These are phyloP conservation scores for Lordiphosa clarofinis DNA, from an alignment of 1,140 invertebrate species.

Conservation along the genomic window DNA sequence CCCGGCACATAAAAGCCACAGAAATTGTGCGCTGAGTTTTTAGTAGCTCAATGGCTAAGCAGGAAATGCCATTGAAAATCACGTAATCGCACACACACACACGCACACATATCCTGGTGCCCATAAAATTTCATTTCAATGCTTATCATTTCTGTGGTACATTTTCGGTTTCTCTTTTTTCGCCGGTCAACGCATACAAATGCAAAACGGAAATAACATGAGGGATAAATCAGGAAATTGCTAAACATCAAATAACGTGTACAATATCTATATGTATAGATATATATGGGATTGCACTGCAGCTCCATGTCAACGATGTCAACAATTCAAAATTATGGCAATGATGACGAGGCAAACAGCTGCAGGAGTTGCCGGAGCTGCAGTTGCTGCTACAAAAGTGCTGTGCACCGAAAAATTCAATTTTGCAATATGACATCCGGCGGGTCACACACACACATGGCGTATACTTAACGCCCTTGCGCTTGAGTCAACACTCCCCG, in stretches of 20 bases:
- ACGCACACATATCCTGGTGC: slow-evolving; percentile 17
- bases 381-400: slow-evolving; percentile 40
- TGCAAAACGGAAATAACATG: slow-evolving; percentile 75
- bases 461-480: slow-evolving; percentile 72
- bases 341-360: slow-evolving; percentile 73
- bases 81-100: slow-evolving; percentile 47
- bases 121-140: slow-evolving; percentile 72
- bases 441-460: slow-evolving; percentile 30
- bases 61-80: slow-evolving; percentile 72
- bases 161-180: slow-evolving; percentile 26
- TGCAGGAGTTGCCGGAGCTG: slow-evolving; percentile 28
- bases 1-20: slow-evolving; percentile 36
- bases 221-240: slow-evolving; percentile 77
- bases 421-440: slow-evolving; percentile 76
- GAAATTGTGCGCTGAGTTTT: slow-evolving; percentile 39
- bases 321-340: slow-evolving; percentile 75
- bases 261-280: slow-evolving; percentile 30
- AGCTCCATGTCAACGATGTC: slow-evolving; percentile 35
- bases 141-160: slow-evolving; percentile 63
- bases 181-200: slow-evolving; percentile 65
- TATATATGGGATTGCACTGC: slow-evolving; percentile 24
- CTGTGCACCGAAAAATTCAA: slow-evolving; percentile 68
- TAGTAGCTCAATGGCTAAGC: slow-evolving; percentile 52
- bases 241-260: slow-evolving; percentile 73
- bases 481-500: slow-evolving; percentile 56